A percentile compares a stretch with the other conserved stretches of the same genome.
These are phyloP conservation scores for Drosophila mayaguana DNA, from an alignment of 2,888 invertebrate species.

Conservation along the genomic window DNA sequence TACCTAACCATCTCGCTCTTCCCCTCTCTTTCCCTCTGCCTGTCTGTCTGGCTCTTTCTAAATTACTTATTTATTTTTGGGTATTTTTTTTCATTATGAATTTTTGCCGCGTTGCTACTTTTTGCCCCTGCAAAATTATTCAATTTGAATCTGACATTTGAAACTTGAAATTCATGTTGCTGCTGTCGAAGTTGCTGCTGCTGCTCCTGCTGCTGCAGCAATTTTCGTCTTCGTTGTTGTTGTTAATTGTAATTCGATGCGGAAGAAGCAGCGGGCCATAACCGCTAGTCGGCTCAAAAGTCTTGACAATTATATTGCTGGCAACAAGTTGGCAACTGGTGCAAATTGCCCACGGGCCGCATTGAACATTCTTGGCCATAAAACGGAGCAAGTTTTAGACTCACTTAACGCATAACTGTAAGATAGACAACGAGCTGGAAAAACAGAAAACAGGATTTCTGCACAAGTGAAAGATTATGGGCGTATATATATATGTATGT, in stretches of 20 bases:
- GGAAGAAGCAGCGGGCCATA: conserved; percentile 60
- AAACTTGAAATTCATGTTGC: conserved; percentile 69
- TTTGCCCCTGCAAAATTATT: conserved; percentile 47
- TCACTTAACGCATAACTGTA: conserved; percentile 78
- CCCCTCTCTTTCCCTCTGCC: not conserved
- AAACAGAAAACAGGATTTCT: conserved; percentile 66
- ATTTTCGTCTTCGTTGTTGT: conserved; percentile 30
- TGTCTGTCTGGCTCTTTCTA: conserved; percentile 1
- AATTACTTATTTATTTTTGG: conserved; percentile 25
- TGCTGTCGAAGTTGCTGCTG: conserved; percentile 38
- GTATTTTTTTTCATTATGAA: conserved; percentile 3
- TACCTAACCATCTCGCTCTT: not conserved
- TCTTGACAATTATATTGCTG: conserved; percentile 72
- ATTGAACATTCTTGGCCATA: conserved; percentile 59
- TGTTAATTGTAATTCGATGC: conserved; percentile 82
- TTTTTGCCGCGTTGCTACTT: conserved; percentile 39
- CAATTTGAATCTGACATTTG: conserved; percentile 70
- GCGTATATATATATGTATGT: conserved; percentile 7
- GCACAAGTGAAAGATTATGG: conserved; percentile 22
- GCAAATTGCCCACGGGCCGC: conserved; percentile 64
- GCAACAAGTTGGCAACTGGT: conserved; percentile 69
- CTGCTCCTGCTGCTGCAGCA: conserved; percentile 3
- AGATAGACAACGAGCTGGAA: conserved; percentile 62
- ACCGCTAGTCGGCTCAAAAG: conserved; percentile 50
- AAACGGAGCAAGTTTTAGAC: conserved; percentile 71